Percentiles rank a stretch among this genome's conserved stretches.
phyloP scores from a whole-genome alignment of 2,113 vertebrate genomes.

The Tretioscincus oriximinensis region DNA sequence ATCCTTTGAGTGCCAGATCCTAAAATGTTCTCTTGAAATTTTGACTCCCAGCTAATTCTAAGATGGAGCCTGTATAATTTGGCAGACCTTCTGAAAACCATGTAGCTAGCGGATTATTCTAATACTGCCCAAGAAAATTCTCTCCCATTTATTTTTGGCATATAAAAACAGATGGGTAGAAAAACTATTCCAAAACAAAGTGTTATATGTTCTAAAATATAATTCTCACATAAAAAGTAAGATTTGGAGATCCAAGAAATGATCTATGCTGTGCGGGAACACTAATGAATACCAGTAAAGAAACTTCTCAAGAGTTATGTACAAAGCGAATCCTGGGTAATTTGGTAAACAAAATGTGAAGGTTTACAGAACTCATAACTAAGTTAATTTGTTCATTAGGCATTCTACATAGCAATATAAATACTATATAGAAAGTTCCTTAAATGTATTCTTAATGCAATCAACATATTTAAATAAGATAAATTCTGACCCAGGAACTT shows the following conservation, averaged over 20 bases:
- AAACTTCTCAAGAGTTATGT: background rate
- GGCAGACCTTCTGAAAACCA: conserved; percentile 39
- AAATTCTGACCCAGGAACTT: background rate
- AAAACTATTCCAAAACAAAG: conserved; percentile 20
- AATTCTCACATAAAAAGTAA: conserved; percentile 40
- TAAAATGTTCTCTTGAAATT: conserved; percentile 30
- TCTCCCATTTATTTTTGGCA: conserved; percentile 29
- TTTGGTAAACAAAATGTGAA: conserved; percentile 11
- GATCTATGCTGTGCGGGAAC: conserved; percentile 32
- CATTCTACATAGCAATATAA: too few species aligned
- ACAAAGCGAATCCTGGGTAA: conserved; percentile 9
- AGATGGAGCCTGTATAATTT: conserved; percentile 28
- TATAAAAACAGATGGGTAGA: conserved; percentile 2
- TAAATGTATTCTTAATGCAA: conserved; percentile 12
- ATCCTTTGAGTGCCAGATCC: conserved; percentile 30
- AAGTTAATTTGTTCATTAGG: too few species aligned
- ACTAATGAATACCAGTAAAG: conserved; percentile 46
- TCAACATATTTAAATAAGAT: background rate
- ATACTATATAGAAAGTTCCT: too few species aligned
- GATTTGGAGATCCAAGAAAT: conserved; percentile 24
- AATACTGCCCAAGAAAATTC: background rate
- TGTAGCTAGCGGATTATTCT: background rate
- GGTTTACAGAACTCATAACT: background rate
- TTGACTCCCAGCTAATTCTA: conserved; percentile 44
- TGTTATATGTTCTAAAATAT: conserved; percentile 31